These are phyloP conservation scores for Drosophila paramelanica DNA, from an alignment of 2,888 invertebrate genomes.

Conservation along the genomic window DNA sequence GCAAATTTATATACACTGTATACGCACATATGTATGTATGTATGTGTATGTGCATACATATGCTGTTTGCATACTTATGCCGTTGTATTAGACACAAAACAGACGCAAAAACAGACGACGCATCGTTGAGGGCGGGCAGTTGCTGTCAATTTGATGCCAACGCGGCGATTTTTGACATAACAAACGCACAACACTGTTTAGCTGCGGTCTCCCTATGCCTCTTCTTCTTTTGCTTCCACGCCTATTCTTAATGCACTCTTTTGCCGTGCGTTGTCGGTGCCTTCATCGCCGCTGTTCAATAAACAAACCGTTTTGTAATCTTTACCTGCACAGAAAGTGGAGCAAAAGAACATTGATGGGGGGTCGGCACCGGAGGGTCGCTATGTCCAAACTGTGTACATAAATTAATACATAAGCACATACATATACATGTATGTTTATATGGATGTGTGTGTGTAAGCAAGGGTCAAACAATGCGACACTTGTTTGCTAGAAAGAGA, in stretches of 20 bases:
- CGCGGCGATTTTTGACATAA: conserved; percentile 61
- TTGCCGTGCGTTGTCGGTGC: conserved; percentile 41
- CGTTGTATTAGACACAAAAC: conserved; percentile 36
- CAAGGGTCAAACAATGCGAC: conserved; percentile 56
- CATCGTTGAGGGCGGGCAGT: conserved; percentile 26
- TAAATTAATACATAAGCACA: neutral
- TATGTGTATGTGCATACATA: conserved; percentile 2
- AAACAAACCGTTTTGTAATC: conserved; percentile 73
- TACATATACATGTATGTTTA: neutral
- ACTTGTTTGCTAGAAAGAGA: conserved; percentile 31
- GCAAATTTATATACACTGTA: neutral
- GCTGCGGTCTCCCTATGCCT: conserved; percentile 10
- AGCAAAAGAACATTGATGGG: conserved; percentile 50
- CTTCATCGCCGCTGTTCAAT: conserved; percentile 57
- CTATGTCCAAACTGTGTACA: conserved; percentile 5
- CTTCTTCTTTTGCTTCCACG: conserved; percentile 1
- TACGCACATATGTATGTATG: neutral
- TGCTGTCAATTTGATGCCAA: conserved; percentile 62
- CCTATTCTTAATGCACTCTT: conserved; percentile 41
- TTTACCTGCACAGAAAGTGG: conserved; percentile 69
- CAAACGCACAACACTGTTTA: conserved; percentile 52
- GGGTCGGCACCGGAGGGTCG: conserved; percentile 18
- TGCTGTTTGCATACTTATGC: neutral
- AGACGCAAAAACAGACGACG: conserved; percentile 32
- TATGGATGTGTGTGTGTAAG: conserved; percentile 8